Evolutionary conservation across 2,888 invertebrate species (phyloP).

Genomic region (Drosophila formosana): DNA sequence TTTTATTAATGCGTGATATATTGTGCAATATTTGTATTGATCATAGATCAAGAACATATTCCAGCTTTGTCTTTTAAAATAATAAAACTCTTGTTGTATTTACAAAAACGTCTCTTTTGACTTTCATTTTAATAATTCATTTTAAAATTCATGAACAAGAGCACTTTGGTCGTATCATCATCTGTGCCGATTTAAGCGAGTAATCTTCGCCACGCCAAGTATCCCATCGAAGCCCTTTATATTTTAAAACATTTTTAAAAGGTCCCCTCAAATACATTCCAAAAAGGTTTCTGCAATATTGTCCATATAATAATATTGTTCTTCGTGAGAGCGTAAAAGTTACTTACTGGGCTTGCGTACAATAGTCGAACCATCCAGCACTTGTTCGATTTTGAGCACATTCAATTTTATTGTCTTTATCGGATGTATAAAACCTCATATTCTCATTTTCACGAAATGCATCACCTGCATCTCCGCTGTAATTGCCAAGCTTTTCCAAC

Average conservation of each 20-base stretch:
- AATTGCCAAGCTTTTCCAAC: conserved; percentile 2
- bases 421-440: background rate
- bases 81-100: conserved; percentile 1
- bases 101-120: background rate
- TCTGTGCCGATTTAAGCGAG: conserved; percentile 4
- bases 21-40: conserved; percentile 33
- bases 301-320: too few species aligned
- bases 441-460: background rate
- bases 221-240: conserved; percentile 9
- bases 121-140: background rate
- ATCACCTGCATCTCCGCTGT: conserved; percentile 3
- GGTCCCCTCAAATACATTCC: conserved; percentile 1
- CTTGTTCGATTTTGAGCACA: background rate
- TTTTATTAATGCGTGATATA: conserved; percentile 31
- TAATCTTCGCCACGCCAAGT: background rate
- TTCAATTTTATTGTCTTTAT: background rate
- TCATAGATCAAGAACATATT: conserved; percentile 24
- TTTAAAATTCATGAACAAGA: background rate
- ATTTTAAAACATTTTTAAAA: background rate
- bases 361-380: conserved; percentile 4
- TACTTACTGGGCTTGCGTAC: background rate
- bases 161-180: conserved; percentile 6
- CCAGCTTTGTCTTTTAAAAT: conserved; percentile 10
- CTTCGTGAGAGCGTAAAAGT: background rate
- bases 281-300: background rate